These are phyloP conservation scores for Cyphomyrus discorhynchus DNA, from an alignment of 2,113 vertebrate genomes.

Conservation along the genomic window DNA sequence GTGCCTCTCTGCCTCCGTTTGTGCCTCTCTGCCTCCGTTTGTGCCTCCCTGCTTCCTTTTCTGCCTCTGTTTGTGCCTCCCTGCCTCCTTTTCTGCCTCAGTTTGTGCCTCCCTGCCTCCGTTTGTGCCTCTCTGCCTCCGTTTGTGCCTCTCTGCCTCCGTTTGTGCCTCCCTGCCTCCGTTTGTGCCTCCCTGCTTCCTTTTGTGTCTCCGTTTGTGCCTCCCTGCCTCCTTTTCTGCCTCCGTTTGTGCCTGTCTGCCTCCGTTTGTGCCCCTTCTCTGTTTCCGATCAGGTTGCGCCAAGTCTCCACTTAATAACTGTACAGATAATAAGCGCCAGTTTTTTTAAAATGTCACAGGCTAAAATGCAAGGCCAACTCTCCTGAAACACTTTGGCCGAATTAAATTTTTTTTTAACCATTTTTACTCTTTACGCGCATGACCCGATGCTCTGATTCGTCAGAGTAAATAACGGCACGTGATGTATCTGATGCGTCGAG, in stretches of 20 bases:
- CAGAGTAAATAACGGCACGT: not conserved
- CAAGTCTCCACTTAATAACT: not conserved
- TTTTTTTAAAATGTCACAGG: not conserved
- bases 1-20: not conserved
- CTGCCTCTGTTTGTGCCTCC: not conserved
- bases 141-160: not conserved
- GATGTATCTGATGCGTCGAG: not conserved
- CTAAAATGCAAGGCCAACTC: not conserved
- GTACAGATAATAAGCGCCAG: not conserved
- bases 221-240: too few relatives aligned
- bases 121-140: too few relatives aligned
- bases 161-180: not conserved
- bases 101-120: too few relatives aligned
- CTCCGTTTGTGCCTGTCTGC: not conserved
- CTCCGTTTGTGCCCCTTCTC: not conserved
- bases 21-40: not conserved
- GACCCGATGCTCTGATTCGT: not conserved
- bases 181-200: not conserved
- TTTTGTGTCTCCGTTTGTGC: not conserved
- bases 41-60: not conserved
- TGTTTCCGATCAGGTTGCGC: not conserved
- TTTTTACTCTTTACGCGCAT: not conserved
- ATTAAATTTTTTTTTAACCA: too few relatives aligned
- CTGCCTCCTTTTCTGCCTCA: too few relatives aligned
- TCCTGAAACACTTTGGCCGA: not conserved